phyloP scores from a whole-genome alignment of 2,888 invertebrate genomes.

The Euzetes globulus region DNA sequence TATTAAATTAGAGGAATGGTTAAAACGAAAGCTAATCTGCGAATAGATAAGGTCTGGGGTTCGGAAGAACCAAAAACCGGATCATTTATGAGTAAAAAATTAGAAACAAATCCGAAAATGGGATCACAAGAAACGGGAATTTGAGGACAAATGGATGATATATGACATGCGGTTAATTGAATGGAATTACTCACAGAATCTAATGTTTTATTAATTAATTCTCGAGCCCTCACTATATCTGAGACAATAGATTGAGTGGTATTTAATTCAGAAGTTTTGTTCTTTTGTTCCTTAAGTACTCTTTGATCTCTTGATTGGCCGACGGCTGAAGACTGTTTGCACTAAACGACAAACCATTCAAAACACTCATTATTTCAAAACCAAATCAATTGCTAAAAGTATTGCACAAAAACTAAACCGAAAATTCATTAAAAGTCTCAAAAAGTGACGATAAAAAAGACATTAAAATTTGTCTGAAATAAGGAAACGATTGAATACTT shows the following conservation, averaged over 20 bases:
- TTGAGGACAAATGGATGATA: not conserved
- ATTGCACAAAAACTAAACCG: not conserved
- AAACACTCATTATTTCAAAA: not conserved
- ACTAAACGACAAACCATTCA: not conserved
- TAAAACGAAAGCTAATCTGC: too few species aligned
- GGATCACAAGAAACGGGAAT: not conserved
- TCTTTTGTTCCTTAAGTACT: not conserved
- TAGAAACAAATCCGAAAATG: not conserved
- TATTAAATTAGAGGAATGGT: too few species aligned
- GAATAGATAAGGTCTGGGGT: not conserved
- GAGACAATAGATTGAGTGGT: conserved; percentile 26
- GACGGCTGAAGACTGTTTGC: not conserved
- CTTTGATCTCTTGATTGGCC: not conserved
- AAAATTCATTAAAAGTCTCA: not conserved
- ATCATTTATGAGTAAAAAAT: not conserved
- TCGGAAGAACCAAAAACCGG: not conserved
- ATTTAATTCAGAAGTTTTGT: conserved; percentile 2
- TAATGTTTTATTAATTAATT: conserved; percentile 34
- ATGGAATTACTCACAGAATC: conserved; percentile 33
- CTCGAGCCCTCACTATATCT: conserved; percentile 34
- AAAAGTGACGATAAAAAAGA: not conserved
- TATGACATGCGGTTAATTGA: not conserved
- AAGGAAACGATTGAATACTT: not conserved
- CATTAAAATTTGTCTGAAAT: not conserved
- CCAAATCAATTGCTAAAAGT: not conserved